A percentile compares a stretch with the other conserved stretches of the same genome.
phyloP scores from a whole-genome alignment of 2,113 vertebrate species.

The Puntigrus tetrazona region DNA sequence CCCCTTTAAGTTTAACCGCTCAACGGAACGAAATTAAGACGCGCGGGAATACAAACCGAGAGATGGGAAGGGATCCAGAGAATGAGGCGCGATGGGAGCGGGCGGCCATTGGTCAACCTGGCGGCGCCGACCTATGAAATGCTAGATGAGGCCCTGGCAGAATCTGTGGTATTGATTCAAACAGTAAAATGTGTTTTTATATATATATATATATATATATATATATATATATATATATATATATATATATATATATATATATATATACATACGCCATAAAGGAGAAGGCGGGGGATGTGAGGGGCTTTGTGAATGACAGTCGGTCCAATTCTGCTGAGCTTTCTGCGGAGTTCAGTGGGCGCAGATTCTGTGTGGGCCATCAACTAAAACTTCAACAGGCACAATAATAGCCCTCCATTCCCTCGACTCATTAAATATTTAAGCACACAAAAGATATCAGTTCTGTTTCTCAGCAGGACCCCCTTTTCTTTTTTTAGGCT shows the following conservation, averaged over 20 bases:
- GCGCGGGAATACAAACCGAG: background rate
- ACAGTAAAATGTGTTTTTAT: background rate
- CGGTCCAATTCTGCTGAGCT: constrained; percentile 15
- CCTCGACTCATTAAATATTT: background rate
- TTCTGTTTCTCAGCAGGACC: background rate
- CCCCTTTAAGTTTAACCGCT: background rate
- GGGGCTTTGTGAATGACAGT: constrained; percentile 1
- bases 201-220: background rate
- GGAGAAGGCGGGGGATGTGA: background rate
- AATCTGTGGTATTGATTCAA: background rate
- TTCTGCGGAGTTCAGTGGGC: background rate
- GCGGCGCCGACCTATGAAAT: background rate
- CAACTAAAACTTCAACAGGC: background rate
- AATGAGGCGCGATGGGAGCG: background rate
- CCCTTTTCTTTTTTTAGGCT: background rate
- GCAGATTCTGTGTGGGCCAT: constrained; percentile 1
- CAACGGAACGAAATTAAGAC: background rate
- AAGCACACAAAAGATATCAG: background rate
- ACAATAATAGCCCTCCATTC: background rate
- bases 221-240: background rate
- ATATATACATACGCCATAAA: background rate
- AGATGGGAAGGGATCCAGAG: background rate
- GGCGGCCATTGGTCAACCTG: background rate
- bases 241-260: background rate
- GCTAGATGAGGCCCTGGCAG: background rate